phyloP scores from a whole-genome alignment of 2,888 invertebrate species.

The Acrobasis repandana region DNA sequence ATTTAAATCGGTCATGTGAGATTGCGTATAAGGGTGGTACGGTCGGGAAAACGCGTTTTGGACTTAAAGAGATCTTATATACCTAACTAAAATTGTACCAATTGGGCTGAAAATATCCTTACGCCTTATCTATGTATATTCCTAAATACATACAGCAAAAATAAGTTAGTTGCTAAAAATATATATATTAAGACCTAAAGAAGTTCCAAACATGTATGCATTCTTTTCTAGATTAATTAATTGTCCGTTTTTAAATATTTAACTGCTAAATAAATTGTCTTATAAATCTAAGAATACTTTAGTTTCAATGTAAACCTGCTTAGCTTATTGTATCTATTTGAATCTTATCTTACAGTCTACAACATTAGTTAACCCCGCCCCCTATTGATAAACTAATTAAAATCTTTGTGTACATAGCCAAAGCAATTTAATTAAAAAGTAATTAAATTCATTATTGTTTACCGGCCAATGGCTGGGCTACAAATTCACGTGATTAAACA shows the following conservation, averaged over 20 bases:
- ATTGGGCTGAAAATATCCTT: background rate
- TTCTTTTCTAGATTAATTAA: no score
- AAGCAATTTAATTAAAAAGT: conserved; percentile 42
- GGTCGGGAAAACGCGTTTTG: conserved; percentile 39
- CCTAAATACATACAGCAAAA: no score
- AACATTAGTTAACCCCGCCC: background rate
- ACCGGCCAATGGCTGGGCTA: conserved; percentile 30
- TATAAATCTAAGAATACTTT: no score
- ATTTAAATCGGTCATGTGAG: conserved; percentile 59
- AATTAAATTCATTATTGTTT: conserved; percentile 41
- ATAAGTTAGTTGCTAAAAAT: no score
- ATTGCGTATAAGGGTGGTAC: conserved; percentile 48
- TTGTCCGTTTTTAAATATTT: no score
- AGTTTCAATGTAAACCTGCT: no score
- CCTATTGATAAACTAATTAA: background rate
- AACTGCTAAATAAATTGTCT: no score
- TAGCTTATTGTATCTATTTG: no score
- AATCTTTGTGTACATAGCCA: background rate
- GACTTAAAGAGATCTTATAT: conserved; percentile 10
- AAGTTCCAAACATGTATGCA: no score
- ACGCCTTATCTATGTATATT: no score
- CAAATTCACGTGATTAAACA: conserved; percentile 47
- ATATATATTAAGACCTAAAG: no score
- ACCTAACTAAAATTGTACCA: no score
- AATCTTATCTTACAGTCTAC: background rate